These are phyloP conservation scores for Callospermophilus lateralis DNA, from an alignment of 2,113 vertebrate species.

Conservation along the genomic window DNA sequence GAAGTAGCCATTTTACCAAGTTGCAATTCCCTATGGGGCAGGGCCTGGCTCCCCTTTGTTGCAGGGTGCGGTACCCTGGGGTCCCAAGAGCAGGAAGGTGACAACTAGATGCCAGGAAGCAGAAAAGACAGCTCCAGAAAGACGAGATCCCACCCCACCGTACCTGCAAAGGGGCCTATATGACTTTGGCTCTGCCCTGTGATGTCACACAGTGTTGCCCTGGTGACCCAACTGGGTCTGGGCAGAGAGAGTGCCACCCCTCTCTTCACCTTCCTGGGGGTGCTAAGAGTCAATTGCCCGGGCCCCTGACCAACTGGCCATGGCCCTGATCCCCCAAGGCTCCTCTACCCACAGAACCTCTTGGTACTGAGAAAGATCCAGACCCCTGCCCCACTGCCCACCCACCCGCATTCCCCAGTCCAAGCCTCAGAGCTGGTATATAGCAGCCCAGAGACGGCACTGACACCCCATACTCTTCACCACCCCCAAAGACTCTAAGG, in stretches of 20 bases:
- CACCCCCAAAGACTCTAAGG: neutral
- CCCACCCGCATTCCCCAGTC: neutral
- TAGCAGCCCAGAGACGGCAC: neutral
- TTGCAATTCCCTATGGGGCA: neutral
- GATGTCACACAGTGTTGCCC: constrained; percentile 72
- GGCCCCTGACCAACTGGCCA: neutral
- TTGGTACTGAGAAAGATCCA: constrained; percentile 46
- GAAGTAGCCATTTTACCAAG: neutral
- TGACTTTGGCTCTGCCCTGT: constrained; percentile 40
- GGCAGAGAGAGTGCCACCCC: neutral
- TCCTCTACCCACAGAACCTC: neutral
- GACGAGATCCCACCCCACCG: neutral
- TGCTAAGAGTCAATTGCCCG: neutral
- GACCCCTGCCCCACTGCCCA: neutral
- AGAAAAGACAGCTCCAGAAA: neutral
- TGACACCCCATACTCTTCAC: neutral
- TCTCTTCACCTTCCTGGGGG: neutral
- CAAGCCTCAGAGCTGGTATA: neutral
- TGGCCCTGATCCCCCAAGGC: neutral
- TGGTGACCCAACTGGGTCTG: constrained; percentile 26
- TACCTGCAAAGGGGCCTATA: neutral
- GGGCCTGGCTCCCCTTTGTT: neutral
- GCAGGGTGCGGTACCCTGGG: neutral
- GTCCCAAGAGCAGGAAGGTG: neutral
- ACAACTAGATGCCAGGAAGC: no score